A percentile compares a stretch with the other conserved stretches of the same genome.
These are phyloP conservation scores for Hemicrepidius hirtus DNA, from an alignment of 2,888 invertebrate species.

Conservation along the genomic window DNA sequence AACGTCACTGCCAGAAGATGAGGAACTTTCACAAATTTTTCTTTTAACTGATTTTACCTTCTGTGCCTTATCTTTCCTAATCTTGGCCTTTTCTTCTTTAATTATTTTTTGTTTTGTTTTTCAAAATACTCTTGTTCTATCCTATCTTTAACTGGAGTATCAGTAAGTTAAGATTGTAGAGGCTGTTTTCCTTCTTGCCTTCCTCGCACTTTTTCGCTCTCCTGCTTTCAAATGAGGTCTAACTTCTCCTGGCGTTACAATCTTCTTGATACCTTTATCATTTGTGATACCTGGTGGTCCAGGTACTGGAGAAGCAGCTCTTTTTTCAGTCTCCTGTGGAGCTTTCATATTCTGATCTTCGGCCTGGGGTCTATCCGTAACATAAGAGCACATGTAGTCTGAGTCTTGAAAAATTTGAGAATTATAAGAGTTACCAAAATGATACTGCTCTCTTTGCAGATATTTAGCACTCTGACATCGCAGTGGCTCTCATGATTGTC, in stretches of 20 bases:
- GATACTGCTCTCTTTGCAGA: conserved; percentile 62
- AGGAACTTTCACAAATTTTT: conserved; percentile 29
- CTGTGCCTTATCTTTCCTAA: background rate
- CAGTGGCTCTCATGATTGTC: conserved; percentile 52
- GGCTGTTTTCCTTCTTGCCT: conserved; percentile 44
- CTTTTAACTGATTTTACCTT: conserved; percentile 2
- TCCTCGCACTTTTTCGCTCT: conserved; percentile 40
- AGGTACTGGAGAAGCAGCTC: background rate
- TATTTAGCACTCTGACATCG: conserved; percentile 53
- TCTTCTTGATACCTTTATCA: background rate
- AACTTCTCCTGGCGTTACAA: conserved; percentile 9
- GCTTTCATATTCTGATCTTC: background rate
- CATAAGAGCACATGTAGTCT: conserved; percentile 45
- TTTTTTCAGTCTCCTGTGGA: background rate
- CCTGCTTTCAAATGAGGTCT: conserved; percentile 29
- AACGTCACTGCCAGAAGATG: conserved; percentile 29
- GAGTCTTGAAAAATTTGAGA: conserved; percentile 36
- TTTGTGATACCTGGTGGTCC: background rate
- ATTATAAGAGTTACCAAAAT: conserved; percentile 35
- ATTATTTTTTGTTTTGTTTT: conserved; percentile 23
- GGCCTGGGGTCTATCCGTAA: conserved; percentile 27
- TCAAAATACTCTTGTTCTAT: conserved; percentile 10
- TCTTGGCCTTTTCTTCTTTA: conserved; percentile 16
- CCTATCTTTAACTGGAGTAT: conserved; percentile 45
- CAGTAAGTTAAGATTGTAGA: conserved; percentile 53